These are phyloP conservation scores for Cladorhizidae sp. DNA, from an alignment of 37 sponge, comb jelly and placozoan species.

Conservation along the genomic window DNA sequence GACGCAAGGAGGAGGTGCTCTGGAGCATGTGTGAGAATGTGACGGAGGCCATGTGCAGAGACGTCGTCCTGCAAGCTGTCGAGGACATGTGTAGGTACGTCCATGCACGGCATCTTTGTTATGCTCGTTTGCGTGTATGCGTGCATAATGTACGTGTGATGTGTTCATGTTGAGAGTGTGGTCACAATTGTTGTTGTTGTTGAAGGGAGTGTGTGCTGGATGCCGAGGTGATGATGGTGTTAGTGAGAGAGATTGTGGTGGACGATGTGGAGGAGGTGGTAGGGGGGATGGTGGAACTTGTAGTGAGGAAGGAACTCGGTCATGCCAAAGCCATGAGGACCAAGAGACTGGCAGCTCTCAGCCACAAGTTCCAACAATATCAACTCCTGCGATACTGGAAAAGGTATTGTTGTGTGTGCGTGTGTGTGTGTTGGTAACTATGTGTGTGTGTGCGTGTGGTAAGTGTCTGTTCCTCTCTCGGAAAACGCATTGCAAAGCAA, in stretches of 20 bases:
- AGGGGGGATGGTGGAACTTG: neutral
- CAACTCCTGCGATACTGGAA: conserved; percentile 30
- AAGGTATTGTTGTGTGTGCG: conserved; percentile 11
- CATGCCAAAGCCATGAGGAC: conserved; percentile 12
- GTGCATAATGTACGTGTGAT: neutral
- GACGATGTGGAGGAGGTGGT: neutral
- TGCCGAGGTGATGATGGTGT: too few relatives aligned
- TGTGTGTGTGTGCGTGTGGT: too few relatives aligned
- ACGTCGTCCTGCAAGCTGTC: neutral
- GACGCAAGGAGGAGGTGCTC: neutral
- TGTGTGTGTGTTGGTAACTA: conserved; percentile 1
- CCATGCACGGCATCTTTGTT: too few relatives aligned
- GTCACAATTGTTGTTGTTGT: neutral
- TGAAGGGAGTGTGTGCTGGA: neutral
- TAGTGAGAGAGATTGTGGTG: too few relatives aligned
- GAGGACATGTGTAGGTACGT: neutral
- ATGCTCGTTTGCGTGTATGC: neutral
- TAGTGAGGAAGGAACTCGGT: neutral
- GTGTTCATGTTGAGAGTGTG: neutral
- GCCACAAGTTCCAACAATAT: neutral
- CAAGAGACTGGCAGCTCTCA: conserved; percentile 25
- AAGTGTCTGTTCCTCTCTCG: too few relatives aligned
- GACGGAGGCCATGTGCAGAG: neutral
- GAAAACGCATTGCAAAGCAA: too few relatives aligned
- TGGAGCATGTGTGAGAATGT: neutral